A percentile compares a stretch with the other conserved stretches of the same genome.
Evolutionary conservation across 2,888 invertebrate genomes (phyloP).

Genomic region (Lydus trimaculatus): DNA sequence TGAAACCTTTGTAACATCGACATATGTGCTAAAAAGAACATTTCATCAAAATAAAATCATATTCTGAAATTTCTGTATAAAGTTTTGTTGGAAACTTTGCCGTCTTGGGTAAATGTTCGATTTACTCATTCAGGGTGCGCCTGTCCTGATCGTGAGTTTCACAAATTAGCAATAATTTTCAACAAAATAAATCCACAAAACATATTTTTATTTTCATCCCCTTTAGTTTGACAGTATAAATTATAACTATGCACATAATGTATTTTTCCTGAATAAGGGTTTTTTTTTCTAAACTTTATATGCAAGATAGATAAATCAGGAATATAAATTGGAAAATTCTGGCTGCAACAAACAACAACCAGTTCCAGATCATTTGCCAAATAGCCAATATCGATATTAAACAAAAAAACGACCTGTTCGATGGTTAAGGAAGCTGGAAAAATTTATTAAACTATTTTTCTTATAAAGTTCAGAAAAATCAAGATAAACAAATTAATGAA

Average conservation of each 20-base stretch:
- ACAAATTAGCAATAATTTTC: no score
- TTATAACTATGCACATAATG: conserved; percentile 17
- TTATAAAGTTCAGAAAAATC: not conserved
- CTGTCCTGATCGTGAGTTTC: no score
- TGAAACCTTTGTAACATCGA: no score
- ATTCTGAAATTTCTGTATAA: no score
- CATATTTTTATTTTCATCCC: not conserved
- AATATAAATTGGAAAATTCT: not conserved
- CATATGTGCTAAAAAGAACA: no score
- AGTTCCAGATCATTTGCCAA: conserved; percentile 33
- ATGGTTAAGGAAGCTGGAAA: no score
- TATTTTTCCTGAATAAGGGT: conserved; percentile 32
- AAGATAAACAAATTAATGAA: not conserved
- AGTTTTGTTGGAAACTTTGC: no score
- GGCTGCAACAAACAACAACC: conserved; percentile 2
- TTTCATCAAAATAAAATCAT: no score
- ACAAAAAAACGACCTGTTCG: not conserved
- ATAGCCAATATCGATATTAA: conserved; percentile 31
- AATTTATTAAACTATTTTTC: not conserved
- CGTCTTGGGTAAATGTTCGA: no score
- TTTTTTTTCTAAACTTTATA: conserved; percentile 5
- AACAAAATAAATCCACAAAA: not conserved
- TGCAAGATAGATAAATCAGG: not conserved
- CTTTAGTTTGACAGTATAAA: conserved; percentile 13
- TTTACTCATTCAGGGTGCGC: no score